A percentile compares a stretch with the other conserved stretches of the same genome.
Conservation (phyloP, 2,113 vertebrate genomes). For the Podiceps cristatus region DNA sequence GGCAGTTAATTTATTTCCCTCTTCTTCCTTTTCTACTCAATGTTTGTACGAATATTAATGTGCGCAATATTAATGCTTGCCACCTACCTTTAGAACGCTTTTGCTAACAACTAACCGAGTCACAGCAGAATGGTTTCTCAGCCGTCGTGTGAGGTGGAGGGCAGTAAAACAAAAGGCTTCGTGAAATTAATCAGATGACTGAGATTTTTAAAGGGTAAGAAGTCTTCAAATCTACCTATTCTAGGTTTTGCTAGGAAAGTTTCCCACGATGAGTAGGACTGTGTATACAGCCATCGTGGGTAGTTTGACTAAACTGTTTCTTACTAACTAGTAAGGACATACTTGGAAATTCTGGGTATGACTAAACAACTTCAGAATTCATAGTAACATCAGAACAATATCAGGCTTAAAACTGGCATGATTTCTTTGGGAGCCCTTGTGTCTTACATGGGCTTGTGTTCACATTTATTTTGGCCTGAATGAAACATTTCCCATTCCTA, state of each 20-base stretch:
- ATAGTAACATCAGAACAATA: background rate
- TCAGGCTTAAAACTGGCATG: background rate
- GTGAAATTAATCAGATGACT: constrained; percentile 57
- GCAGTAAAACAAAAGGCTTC: constrained; percentile 3
- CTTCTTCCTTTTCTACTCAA: constrained; percentile 26
- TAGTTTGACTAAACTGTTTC: background rate
- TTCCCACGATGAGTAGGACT: background rate
- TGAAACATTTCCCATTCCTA: background rate
- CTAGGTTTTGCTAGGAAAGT: background rate
- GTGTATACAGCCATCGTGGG: background rate
- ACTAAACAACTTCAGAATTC: background rate
- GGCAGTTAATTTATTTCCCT: constrained; percentile 51
- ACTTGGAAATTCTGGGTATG: background rate
- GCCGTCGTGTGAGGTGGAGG: background rate
- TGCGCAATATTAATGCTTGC: background rate
- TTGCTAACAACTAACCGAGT: background rate
- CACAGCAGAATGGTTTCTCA: background rate
- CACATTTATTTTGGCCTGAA: background rate
- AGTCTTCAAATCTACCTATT: background rate
- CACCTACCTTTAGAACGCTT: background rate
- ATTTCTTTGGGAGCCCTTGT: background rate
- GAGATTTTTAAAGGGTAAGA: constrained; percentile 14
- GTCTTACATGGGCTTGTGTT: background rate
- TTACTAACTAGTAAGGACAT: background rate
- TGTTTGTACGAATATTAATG: constrained; percentile 5